A percentile compares a stretch with the other conserved stretches of the same genome.
These are phyloP conservation scores for Nettapus auritus DNA, from an alignment of 2,113 vertebrate species.

Conservation along the genomic window DNA sequence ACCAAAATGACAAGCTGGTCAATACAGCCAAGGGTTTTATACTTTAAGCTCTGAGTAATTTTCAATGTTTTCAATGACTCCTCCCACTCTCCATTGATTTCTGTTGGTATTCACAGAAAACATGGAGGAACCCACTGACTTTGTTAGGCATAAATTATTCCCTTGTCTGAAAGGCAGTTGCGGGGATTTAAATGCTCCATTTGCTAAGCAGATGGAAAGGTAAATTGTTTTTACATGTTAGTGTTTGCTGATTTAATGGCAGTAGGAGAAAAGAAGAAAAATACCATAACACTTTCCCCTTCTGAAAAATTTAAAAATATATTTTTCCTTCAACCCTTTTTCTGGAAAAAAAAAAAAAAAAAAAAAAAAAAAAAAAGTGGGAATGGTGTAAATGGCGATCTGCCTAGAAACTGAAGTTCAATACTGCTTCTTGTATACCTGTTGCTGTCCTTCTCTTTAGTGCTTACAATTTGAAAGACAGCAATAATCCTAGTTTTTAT, in stretches of 20 bases:
- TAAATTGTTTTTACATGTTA: not conserved
- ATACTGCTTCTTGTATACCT: not conserved
- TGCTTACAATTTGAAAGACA: not conserved
- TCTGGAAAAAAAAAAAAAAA: too few relatives aligned
- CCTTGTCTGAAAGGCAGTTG: not conserved
- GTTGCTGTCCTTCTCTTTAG: not conserved
- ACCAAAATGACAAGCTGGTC: not conserved
- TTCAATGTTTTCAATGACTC: not conserved
- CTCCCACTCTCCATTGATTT: not conserved
- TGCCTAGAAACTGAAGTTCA: not conserved
- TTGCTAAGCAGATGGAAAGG: not conserved
- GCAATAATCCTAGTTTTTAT: not conserved
- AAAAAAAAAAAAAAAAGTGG: not conserved
- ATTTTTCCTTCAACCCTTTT: not conserved
- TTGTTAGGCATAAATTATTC: not conserved
- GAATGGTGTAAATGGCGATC: fast-evolving
- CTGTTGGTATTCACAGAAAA: not conserved
- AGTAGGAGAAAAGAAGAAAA: not conserved
- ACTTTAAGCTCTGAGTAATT: not conserved
- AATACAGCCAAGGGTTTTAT: not conserved
- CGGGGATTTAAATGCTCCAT: not conserved
- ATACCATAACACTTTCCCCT: not conserved
- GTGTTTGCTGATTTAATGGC: not conserved
- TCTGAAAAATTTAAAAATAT: not conserved
- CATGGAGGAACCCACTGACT: not conserved